Percentiles rank a stretch among this genome's conserved stretches.
Evolutionary conservation across 2,888 invertebrate genomes (phyloP).

Genomic region (Chalcosyrphus nemorum): DNA sequence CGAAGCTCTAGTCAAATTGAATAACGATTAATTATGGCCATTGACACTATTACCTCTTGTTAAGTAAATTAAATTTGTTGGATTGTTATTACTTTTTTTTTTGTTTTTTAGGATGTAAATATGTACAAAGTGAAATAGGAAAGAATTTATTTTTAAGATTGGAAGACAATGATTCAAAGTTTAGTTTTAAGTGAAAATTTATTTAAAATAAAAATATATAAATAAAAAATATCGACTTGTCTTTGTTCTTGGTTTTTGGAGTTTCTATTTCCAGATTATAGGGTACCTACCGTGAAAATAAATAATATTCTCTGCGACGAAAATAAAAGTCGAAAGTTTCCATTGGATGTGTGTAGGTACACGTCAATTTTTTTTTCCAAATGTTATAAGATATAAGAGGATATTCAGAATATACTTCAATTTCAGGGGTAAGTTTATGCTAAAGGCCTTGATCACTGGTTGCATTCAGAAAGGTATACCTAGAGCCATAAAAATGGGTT

Average conservation of each 20-base stretch:
- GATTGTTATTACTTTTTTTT: constrained; percentile 27
- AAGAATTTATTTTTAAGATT: constrained; percentile 44
- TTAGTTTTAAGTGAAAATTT: constrained; percentile 37
- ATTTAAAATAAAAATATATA: constrained; percentile 58
- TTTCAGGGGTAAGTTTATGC: too few relatives aligned
- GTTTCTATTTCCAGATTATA: neutral
- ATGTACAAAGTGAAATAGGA: constrained; percentile 58
- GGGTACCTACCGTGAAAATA: too few relatives aligned
- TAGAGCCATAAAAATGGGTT: too few relatives aligned
- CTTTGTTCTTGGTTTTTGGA: constrained; percentile 12
- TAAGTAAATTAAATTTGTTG: constrained; percentile 38
- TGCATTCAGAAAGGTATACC: too few relatives aligned
- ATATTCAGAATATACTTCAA: too few relatives aligned
- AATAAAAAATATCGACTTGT: neutral
- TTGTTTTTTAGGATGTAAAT: constrained; percentile 44
- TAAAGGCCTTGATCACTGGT: too few relatives aligned
- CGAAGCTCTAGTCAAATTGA: constrained; percentile 60
- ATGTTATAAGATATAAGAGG: too few relatives aligned
- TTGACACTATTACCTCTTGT: constrained; percentile 66
- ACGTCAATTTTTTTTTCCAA: too few relatives aligned
- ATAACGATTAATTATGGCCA: constrained; percentile 54
- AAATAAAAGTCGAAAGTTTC: too few relatives aligned
- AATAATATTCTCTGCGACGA: too few relatives aligned
- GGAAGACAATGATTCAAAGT: constrained; percentile 77
- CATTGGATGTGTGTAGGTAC: too few relatives aligned